These are phyloP conservation scores for Nyctereutes procyonoides DNA, from an alignment of 2,113 vertebrate genomes.

Conservation along the genomic window DNA sequence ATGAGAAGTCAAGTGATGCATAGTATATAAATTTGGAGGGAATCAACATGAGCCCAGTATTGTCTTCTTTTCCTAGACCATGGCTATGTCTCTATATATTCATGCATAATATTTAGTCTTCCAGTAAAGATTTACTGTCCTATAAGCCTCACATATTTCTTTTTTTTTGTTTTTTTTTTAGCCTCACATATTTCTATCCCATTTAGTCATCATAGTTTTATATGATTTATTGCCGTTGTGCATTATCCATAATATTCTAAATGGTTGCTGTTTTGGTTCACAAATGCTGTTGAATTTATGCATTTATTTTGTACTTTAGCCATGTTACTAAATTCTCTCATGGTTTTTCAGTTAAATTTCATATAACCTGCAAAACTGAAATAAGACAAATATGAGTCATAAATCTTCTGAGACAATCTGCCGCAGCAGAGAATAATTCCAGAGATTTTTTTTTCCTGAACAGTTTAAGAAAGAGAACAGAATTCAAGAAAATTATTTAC, in stretches of 20 bases:
- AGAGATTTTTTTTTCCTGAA: neutral
- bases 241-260: neutral
- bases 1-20: neutral
- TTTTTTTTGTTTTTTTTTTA: no score
- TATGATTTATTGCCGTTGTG: neutral
- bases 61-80: neutral
- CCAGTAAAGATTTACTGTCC: neutral
- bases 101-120: neutral
- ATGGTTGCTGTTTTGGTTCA: neutral
- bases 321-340: neutral
- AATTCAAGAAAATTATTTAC: constrained; percentile 15
- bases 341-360: constrained; percentile 10
- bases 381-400: neutral
- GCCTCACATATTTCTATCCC: neutral
- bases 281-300: constrained; percentile 1
- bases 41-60: neutral
- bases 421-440: neutral
- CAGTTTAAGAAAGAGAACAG: neutral
- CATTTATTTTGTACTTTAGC: neutral
- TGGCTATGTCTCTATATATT: neutral
- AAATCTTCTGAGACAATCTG: neutral
- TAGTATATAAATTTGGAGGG: neutral
- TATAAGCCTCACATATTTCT: neutral
- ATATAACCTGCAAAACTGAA: constrained; percentile 18
- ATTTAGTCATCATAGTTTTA: neutral